These are phyloP conservation scores for Cynopterus brachyotis DNA, from an alignment of 2,113 vertebrate species.

Conservation along the genomic window DNA sequence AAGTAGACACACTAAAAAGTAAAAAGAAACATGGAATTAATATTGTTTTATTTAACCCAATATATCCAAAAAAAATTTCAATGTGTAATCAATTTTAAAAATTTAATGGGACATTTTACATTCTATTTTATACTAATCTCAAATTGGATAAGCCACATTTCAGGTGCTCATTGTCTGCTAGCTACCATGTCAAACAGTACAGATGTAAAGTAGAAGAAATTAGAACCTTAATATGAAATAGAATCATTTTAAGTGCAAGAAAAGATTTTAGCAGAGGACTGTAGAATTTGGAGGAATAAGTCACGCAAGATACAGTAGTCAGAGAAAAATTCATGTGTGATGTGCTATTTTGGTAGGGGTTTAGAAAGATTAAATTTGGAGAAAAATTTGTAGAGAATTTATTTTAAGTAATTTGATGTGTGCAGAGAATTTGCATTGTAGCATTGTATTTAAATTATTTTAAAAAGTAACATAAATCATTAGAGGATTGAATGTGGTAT, in stretches of 20 bases:
- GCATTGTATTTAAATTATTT: not conserved
- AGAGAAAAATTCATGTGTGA: not conserved
- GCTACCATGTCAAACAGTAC: not conserved
- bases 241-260: not conserved
- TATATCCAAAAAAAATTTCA: not conserved
- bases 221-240: not conserved
- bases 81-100: not conserved
- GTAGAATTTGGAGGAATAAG: not conserved
- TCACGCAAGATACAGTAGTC: not conserved
- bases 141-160: not conserved
- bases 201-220: not conserved
- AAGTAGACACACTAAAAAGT: not conserved
- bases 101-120: not conserved
- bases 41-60: not conserved
- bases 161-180: not conserved
- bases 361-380: not conserved
- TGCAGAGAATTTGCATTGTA: not conserved
- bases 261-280: not conserved
- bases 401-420: not conserved
- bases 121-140: not conserved
- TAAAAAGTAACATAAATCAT: not conserved
- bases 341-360: not conserved
- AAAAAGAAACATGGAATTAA: slow-evolving; percentile 13
- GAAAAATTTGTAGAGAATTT: not conserved
- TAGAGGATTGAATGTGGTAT: not conserved